Evolutionary conservation across 2,888 invertebrate species (phyloP), one percentile per base, ranked within the genome.

Genomic region (Scelioninae gen. 2): DNA sequence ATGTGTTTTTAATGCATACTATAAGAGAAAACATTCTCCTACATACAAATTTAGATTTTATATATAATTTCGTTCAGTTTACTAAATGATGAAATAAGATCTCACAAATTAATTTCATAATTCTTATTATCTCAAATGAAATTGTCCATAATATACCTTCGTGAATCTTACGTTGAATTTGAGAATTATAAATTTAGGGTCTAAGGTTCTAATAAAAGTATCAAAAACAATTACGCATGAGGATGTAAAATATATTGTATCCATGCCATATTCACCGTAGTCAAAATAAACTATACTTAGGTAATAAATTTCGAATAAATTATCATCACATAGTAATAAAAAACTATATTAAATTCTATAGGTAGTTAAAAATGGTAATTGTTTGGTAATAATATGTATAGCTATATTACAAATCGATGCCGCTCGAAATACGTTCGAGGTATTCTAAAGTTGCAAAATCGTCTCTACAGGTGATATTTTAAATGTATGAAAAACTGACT

Each of bases 391-490:
- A 35, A 41, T 48, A 41, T 55, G 16, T 55, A 55, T 55, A 41
- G 33, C 53, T 55, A 55, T 55, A 6, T 55, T 57, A 57, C 43
- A 57, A 57, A 43, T 31, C 43, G 57, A 57, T 31, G 43, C 9
- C 41, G 7, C 33, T 41, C 31, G 41, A 11, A 11, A 41, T 7
- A 11, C 16, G 13, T 13, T 7, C 11, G 28, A 55, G 13, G n/a
- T 22, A 46, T 28, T 28, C 25, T 28, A 46, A 25, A 13, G 13
- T 46, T n/a, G 28, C 28, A 3, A 41, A 31, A 33, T 43, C 43
- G 57, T 25, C 33, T 37, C 37, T 41, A 57, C 57, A 57, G 18
- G 43, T n/a, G 16, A 43, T 57, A 19, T 57, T 43, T 31, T 15
- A 28, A 11, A 41, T 28, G 41, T 41, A 41, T n/a, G 43, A 57